These are phyloP conservation scores for Phainopepla nitens DNA, from an alignment of 2,113 vertebrate species.

Conservation along the genomic window DNA sequence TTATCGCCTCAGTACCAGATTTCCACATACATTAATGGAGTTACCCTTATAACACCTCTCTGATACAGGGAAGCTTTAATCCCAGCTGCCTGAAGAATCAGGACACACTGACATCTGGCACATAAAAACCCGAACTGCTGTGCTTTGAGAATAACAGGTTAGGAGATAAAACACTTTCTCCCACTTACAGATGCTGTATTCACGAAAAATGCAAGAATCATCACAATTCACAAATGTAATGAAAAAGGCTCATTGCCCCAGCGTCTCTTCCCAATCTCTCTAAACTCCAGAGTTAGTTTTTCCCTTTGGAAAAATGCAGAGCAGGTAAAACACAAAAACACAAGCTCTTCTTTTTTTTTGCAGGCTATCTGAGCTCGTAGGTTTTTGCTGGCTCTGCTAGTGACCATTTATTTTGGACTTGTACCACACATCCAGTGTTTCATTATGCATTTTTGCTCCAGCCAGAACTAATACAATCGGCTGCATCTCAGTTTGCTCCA, in stretches of 20 bases:
- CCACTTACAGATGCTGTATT: background rate
- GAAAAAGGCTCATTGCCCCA: background rate
- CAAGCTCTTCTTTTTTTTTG: background rate
- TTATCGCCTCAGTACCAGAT: conserved; percentile 3
- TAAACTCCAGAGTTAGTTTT: background rate
- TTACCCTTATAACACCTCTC: conserved; percentile 21
- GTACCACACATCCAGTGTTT: conserved; percentile 17
- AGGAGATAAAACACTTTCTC: conserved; percentile 34
- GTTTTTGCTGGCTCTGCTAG: conserved; percentile 33
- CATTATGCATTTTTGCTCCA: conserved; percentile 21
- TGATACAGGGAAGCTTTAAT: conserved; percentile 3
- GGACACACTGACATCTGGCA: conserved; percentile 20
- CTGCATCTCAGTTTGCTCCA: conserved; percentile 35
- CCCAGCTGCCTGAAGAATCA: background rate
- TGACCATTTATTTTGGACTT: conserved; percentile 53
- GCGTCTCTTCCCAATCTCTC: background rate
- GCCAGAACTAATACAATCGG: conserved; percentile 46
- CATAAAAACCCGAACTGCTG: background rate
- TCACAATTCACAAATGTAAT: background rate
- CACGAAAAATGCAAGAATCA: background rate
- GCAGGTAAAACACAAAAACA: background rate
- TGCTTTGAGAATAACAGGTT: background rate
- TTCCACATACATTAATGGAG: background rate
- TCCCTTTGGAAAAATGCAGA: background rate
- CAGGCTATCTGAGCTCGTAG: background rate